Percentiles rank a stretch among this genome's conserved stretches.
These are phyloP conservation scores for Eurois occulta DNA, from an alignment of 2,888 invertebrate species.

Conservation along the genomic window DNA sequence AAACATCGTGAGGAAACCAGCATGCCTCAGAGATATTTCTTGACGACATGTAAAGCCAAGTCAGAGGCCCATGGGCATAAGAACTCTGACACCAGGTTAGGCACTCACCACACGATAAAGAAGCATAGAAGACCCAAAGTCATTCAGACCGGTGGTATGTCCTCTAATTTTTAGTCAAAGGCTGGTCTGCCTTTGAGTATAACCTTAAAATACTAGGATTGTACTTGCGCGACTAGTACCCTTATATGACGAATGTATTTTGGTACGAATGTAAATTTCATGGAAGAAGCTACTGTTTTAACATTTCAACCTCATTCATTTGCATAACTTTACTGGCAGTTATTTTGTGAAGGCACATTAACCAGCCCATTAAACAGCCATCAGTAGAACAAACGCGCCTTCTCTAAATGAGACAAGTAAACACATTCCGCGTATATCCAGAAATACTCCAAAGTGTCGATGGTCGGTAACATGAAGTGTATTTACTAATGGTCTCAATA, in stretches of 20 bases:
- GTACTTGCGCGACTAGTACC: background rate
- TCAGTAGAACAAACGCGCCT: constrained; percentile 50
- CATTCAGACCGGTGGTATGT: background rate
- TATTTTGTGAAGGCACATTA: constrained; percentile 46
- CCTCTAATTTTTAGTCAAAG: background rate
- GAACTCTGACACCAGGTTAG: too few relatives aligned
- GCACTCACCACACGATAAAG: too few relatives aligned
- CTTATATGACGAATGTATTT: background rate
- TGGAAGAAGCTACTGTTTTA: background rate
- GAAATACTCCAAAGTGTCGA: constrained; percentile 61
- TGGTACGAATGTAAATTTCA: background rate
- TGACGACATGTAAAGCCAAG: too few relatives aligned
- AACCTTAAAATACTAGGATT: background rate
- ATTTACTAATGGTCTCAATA: constrained; percentile 40
- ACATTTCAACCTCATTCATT: constrained; percentile 13
- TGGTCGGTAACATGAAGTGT: constrained; percentile 43
- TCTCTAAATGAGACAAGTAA: constrained; percentile 58
- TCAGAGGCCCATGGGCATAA: too few relatives aligned
- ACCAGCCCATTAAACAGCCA: constrained; percentile 42
- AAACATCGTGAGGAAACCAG: too few relatives aligned
- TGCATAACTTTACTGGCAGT: constrained; percentile 45
- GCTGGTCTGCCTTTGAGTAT: background rate
- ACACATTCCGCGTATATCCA: constrained; percentile 54
- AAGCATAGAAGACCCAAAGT: too few relatives aligned
- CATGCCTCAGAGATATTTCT: too few relatives aligned